Conservation (phyloP, 2,888 invertebrate genomes). For the Metacarcinus magister region DNA sequence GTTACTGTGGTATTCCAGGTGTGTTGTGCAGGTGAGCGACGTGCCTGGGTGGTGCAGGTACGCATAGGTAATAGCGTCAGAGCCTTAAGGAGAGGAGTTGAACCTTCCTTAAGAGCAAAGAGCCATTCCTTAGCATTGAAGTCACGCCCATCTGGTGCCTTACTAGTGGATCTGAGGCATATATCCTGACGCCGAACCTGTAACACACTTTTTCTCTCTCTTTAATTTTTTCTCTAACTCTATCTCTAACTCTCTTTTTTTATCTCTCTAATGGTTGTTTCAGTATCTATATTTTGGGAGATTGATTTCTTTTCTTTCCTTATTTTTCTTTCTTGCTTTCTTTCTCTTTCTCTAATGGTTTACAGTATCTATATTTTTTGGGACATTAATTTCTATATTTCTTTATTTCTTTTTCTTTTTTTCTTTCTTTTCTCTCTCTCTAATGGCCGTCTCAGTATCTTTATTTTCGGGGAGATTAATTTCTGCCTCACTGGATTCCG, state of each 20-base stretch:
- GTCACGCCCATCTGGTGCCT: background rate
- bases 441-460: background rate
- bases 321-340: background rate
- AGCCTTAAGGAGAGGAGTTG: background rate
- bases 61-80: background rate
- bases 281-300: background rate
- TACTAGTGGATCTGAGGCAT: background rate
- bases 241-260: slow-evolving; percentile 43
- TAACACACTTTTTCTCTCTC: background rate
- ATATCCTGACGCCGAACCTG: background rate
- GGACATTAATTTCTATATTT: background rate
- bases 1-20: background rate
- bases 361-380: too few species aligned
- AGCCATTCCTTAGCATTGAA: slow-evolving; percentile 35
- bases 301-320: background rate
- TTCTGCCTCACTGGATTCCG: background rate
- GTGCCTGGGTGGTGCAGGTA: background rate
- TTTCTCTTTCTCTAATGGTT: background rate
- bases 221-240: background rate
- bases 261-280: slow-evolving; percentile 42
- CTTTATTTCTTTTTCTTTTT: background rate
- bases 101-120: background rate
- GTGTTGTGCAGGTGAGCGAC: slow-evolving; percentile 14
- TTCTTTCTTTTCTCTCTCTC: background rate
- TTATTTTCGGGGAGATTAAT: background rate